Evolutionary conservation across 2,797 vertebrate species (phyloP).

Genomic region (Chelidonichthys spinosus): DNA sequence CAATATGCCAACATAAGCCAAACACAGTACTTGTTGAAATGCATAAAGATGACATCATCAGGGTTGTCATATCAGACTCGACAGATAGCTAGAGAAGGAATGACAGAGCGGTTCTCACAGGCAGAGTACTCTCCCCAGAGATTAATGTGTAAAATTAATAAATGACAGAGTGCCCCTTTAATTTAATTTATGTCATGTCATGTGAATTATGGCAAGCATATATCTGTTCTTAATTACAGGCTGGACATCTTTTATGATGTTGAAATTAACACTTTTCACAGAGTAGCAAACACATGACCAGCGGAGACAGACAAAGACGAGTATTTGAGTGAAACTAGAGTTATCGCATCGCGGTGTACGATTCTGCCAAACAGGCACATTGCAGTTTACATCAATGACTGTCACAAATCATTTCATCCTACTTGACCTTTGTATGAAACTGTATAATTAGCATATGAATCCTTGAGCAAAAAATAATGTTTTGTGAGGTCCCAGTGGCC

Average conservation of each 20-base stretch:
- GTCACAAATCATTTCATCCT: too few relatives aligned
- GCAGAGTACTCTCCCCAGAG: neutral
- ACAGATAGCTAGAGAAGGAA: neutral
- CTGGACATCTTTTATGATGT: neutral
- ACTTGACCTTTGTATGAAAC: too few relatives aligned
- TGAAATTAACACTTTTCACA: neutral
- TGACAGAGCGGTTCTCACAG: neutral
- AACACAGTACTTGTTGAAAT: neutral
- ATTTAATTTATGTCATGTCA: neutral
- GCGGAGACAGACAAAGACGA: slow-evolving; percentile 5
- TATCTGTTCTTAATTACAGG: slow-evolving; percentile 1
- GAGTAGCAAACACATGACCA: slow-evolving; percentile 6
- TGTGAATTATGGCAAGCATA: neutral
- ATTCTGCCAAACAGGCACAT: too few relatives aligned
- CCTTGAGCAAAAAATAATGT: too few relatives aligned
- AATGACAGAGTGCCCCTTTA: neutral
- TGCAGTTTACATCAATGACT: too few relatives aligned
- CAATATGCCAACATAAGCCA: neutral
- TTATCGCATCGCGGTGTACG: too few relatives aligned
- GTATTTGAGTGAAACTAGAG: neutral
- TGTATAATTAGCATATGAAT: too few relatives aligned
- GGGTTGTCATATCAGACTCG: slow-evolving; percentile 2
- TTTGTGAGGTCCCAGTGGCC: too few relatives aligned
- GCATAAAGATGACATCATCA: neutral
- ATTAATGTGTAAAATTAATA: neutral